Base-by-base conservation (phyloP, 2,888 invertebrate species). In the Erpobdella octoculata region DNA sequence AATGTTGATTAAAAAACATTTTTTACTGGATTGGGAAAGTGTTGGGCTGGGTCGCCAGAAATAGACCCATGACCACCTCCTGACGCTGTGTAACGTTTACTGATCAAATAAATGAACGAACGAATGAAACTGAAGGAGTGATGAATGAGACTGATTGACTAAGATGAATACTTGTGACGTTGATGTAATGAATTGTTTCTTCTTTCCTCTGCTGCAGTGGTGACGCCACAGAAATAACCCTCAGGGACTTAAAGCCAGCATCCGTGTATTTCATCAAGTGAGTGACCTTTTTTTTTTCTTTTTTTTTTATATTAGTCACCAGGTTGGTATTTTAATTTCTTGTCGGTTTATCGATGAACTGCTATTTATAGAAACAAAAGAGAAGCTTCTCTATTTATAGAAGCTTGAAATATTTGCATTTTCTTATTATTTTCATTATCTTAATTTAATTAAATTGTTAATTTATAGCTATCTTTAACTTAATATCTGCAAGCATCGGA, bases 211-310 rank as follows among this genome's bases (percentile, higher is more conserved):
- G 25, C 78, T 79, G 33, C 76, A 82, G 81, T 76, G 83, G 83
- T 64, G 81, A 82, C 77, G 81, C 82, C 18, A 81, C 81, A 73
- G 83, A 83, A 78, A 82, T 79, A 75, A 85, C 85, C 78, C 89
- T 93, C 75, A 89, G 90, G 82, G 91, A 92, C 83, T 85, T 93
- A 79, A 88, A 89, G 81, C 92, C 93, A 18, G 91, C 91, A n/a
- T 89, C 90, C 81, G 91, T 91, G 81, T 93, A 92, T 84, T 88
- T 89, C 73, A 89, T 92, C 77, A 89, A 90, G 84, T 84, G 78
- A 79, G 81, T 78, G 12, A 31, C 37, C 35, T 37, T 21, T 9
- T 21, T 59, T 59, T 12, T n/a, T 67, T 12, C 35, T 15, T 28
- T 64, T 64, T 12, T 33, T 64, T n/a, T n/a, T n/a, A n/a, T n/a